These are phyloP conservation scores for Seladonia tumulorum DNA, from an alignment of 2,888 invertebrate species.

Conservation along the genomic window DNA sequence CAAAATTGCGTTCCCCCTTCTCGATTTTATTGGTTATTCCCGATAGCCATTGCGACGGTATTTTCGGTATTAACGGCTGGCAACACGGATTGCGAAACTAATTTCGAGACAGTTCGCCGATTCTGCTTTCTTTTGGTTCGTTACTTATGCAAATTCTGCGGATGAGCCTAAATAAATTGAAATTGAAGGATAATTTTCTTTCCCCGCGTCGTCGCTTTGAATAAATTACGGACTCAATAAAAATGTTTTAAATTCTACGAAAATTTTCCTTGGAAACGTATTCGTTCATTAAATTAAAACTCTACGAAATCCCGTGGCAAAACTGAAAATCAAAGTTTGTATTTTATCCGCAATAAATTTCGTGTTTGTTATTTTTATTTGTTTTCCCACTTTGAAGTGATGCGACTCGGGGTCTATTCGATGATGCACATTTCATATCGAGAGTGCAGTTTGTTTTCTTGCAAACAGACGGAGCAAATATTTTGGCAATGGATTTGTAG, in stretches of 20 bases:
- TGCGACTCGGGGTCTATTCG: background rate
- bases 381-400: background rate
- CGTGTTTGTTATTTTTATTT: background rate
- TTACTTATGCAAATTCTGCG: background rate
- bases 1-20: background rate
- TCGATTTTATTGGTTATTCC: background rate
- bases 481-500: background rate
- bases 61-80: background rate
- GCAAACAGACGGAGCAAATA: background rate
- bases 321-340: background rate
- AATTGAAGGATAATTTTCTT: background rate
- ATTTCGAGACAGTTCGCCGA: background rate
- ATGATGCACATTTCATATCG: background rate
- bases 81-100: background rate
- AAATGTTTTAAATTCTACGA: background rate
- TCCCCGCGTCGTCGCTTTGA: background rate
- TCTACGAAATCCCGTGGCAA: background rate
- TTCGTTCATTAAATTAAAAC: background rate
- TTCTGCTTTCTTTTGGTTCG: background rate
- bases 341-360: background rate
- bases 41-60: background rate
- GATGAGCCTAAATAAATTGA: background rate
- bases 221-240: too few relatives aligned
- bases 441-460: background rate
- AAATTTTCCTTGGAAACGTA: background rate